Base-by-base conservation (phyloP, 2,113 vertebrate genomes). In the Paracyprichromis sp. region DNA sequence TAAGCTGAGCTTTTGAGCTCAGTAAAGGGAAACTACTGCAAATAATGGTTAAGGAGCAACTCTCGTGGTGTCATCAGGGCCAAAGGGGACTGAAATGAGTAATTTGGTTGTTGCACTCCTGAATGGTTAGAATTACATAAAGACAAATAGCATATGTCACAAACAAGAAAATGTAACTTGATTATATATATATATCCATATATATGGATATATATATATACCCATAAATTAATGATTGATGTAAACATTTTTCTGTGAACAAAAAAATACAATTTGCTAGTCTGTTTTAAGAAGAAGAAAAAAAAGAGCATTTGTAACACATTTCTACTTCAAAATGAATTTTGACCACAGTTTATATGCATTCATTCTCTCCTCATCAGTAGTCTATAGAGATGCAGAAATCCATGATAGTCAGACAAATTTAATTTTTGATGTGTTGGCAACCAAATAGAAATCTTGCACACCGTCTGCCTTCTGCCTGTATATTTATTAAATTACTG, bases 31-130 rank as follows among this genome's bases (percentile, higher is more conserved):
- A 89, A 81, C 31, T 38, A 85, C 86, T 80, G 91, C 88, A 57
- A 92, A 83, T 17, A 69, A 69, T 26, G 36, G 47, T 63, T 71
- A 83, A 82, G 63, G 91, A 88, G 89, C 79, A 87, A 66, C 36
- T 43, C 76, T 50, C 10, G 52, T 6, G 3, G n/a, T 83, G 45
- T 86, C 79, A 88, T 69, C 34, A 7, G 71, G 83, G 26, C 13
- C 56, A 43, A 81, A 92, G 6, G 19, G 9, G 84, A 34, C 69
- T 52, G 86, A 14, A 4, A 63, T 36, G 6, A 84, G 3, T 10
- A 9, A 84, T 71, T 24, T n/a, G 83, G 78, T 86, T 24, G 19
- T 26, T 31, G 8, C 3, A 26, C 43, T 81, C 16, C 40, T 57
- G 9, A 82, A 71, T 59, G 8, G 9, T 38, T 57, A 40, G 26